Conservation (phyloP, 2,888 invertebrate genomes). For the Phasia obesa region DNA sequence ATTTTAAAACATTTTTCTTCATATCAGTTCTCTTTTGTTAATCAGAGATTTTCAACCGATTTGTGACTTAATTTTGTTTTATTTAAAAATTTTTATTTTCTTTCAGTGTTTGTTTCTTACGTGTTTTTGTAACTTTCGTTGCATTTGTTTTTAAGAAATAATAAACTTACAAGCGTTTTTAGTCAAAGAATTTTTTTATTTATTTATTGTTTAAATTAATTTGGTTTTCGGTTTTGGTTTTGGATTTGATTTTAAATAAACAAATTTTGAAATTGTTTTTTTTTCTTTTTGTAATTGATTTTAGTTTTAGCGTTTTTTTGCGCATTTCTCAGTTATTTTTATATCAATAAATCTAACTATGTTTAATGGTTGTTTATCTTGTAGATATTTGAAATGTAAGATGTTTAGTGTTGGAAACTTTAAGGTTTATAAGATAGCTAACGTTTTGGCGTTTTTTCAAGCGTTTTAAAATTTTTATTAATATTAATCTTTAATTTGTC, state of each 20-base stretch:
- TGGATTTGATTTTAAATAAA: slow-evolving; percentile 35
- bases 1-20: slow-evolving; percentile 28
- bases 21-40: slow-evolving; percentile 27
- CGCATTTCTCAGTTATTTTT: not conserved
- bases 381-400: not conserved
- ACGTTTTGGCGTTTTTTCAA: too few relatives aligned
- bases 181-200: slow-evolving; percentile 82
- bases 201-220: slow-evolving; percentile 71
- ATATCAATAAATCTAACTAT: not conserved
- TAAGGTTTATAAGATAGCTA: not conserved
- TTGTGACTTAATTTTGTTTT: slow-evolving; percentile 72
- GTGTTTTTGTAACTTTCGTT: slow-evolving; percentile 24
- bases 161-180: slow-evolving; percentile 83
- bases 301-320: slow-evolving; percentile 15
- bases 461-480: too few relatives aligned
- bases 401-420: slow-evolving; percentile 24
- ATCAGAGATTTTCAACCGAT: slow-evolving; percentile 37
- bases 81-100: slow-evolving; percentile 1
- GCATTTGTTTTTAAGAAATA: slow-evolving; percentile 58
- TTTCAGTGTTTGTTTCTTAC: slow-evolving; percentile 26
- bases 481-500: too few relatives aligned
- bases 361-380: not conserved
- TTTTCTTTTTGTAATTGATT: slow-evolving; percentile 11
- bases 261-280: slow-evolving; percentile 39
- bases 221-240: slow-evolving; percentile 64